Evolutionary conservation across 2,113 vertebrate species (phyloP).

Genomic region (Microcebus ravelobensis): DNA sequence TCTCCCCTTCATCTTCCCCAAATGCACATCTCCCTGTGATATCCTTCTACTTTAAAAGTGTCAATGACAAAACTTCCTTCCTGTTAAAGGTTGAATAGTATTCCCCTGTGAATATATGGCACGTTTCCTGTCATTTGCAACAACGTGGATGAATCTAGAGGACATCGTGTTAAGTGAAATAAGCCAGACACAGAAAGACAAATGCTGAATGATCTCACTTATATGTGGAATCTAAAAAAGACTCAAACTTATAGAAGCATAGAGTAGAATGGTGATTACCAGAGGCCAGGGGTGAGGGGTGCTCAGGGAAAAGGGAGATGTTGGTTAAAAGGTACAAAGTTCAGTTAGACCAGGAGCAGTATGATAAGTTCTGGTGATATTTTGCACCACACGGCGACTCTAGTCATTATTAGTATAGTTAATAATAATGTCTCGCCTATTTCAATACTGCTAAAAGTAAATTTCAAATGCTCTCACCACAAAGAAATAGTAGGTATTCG

Average conservation of each 20-base stretch:
- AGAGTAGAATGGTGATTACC: too few species aligned
- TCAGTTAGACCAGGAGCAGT: not conserved
- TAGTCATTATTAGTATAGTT: not conserved
- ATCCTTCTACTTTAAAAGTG: not conserved
- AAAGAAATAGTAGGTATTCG: not conserved
- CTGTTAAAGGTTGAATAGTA: not conserved
- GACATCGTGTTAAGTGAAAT: not conserved
- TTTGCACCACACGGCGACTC: too few species aligned
- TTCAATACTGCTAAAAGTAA: not conserved
- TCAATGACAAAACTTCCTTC: not conserved
- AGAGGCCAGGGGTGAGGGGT: too few species aligned
- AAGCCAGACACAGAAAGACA: not conserved
- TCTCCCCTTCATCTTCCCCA: not conserved
- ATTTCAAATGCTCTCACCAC: not conserved
- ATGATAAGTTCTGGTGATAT: not conserved
- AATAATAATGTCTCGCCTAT: not conserved
- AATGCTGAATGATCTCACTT: not conserved
- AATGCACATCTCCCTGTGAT: not conserved
- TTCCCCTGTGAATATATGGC: not conserved
- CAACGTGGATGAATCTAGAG: not conserved
- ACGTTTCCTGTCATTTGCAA: not conserved
- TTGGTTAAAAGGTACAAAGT: not conserved
- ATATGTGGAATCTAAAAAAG: not conserved
- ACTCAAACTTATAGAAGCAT: not conserved
- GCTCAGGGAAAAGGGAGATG: not conserved